Evolutionary conservation across 2,797 vertebrate species (phyloP).

Genomic region (Micromesistius poutassou): DNA sequence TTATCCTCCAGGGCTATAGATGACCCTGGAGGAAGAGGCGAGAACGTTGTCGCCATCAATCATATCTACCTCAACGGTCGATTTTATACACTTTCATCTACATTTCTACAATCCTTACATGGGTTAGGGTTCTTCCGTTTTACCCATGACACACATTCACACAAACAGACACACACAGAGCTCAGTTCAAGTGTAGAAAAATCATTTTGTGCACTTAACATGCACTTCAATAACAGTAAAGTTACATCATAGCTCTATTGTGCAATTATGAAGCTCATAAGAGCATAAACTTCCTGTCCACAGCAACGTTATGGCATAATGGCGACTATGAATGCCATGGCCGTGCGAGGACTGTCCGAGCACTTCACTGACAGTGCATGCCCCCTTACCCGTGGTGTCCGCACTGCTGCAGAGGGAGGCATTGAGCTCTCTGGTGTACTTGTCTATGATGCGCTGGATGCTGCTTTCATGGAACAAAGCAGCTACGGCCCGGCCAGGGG

Average conservation of each 20-base stretch:
- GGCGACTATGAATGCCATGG: too few relatives aligned
- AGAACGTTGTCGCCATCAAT: not conserved
- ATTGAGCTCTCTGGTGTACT: slow-evolving; percentile 65
- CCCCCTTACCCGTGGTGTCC: slow-evolving; percentile 51
- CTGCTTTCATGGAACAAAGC: slow-evolving; percentile 45
- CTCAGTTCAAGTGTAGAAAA: slow-evolving; percentile 96
- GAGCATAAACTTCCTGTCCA: too few relatives aligned
- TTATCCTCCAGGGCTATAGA: not conserved
- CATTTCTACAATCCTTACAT: not conserved
- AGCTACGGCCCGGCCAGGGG: not conserved
- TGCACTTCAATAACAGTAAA: slow-evolving; percentile 60
- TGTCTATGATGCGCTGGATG: slow-evolving; percentile 68
- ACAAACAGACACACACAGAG: slow-evolving; percentile 58
- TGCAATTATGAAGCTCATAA: too few relatives aligned
- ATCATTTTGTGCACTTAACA: slow-evolving; percentile 66
- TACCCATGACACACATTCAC: not conserved
- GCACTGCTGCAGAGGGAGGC: slow-evolving; percentile 51
- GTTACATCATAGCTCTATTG: slow-evolving; percentile 66
- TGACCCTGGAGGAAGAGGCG: not conserved
- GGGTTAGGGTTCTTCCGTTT: not conserved
- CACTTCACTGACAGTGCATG: not conserved
- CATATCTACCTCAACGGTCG: not conserved
- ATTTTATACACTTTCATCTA: not conserved
- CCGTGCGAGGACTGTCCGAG: too few relatives aligned
- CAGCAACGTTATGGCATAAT: too few relatives aligned